A percentile compares a stretch with the other conserved stretches of the same genome.
phyloP scores from a whole-genome alignment of 1,140 invertebrate species.

The Drosophila prosaltans region DNA sequence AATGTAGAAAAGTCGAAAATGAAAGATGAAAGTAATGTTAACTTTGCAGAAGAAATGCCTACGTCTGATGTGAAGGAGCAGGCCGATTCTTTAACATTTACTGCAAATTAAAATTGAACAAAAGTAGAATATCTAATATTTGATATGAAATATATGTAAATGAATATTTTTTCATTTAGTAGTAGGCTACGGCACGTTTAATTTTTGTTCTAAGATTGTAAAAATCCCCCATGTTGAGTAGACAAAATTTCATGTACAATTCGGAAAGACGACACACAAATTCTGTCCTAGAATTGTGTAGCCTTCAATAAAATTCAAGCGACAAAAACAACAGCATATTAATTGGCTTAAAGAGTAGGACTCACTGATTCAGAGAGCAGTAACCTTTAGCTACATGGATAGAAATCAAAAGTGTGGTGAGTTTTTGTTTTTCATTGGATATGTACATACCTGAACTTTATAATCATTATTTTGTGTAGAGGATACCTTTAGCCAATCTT shows the following conservation, averaged over 20 bases:
- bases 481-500: slow-evolving; percentile 29
- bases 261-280: slow-evolving; percentile 15
- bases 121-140: background rate
- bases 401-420: slow-evolving; percentile 57
- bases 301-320: slow-evolving; percentile 23
- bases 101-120: background rate
- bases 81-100: background rate
- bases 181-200: background rate
- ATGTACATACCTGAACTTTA: too few species aligned
- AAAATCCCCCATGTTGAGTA: background rate
- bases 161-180: background rate
- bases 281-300: slow-evolving; percentile 20
- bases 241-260: slow-evolving; percentile 30
- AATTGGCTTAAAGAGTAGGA: slow-evolving; percentile 4
- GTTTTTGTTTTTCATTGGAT: background rate
- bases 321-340: slow-evolving; percentile 22
- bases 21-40: background rate
- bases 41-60: slow-evolving; percentile 7
- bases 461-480: slow-evolving; percentile 22
- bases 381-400: slow-evolving; percentile 39
- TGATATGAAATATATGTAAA: background rate
- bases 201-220: slow-evolving; percentile 2
- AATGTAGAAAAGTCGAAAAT: slow-evolving; percentile 53
- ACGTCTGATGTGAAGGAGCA: background rate
- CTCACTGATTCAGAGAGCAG: background rate